These are phyloP conservation scores for Lasioglossum lativentre DNA, from an alignment of 2,888 invertebrate species.

Conservation along the genomic window DNA sequence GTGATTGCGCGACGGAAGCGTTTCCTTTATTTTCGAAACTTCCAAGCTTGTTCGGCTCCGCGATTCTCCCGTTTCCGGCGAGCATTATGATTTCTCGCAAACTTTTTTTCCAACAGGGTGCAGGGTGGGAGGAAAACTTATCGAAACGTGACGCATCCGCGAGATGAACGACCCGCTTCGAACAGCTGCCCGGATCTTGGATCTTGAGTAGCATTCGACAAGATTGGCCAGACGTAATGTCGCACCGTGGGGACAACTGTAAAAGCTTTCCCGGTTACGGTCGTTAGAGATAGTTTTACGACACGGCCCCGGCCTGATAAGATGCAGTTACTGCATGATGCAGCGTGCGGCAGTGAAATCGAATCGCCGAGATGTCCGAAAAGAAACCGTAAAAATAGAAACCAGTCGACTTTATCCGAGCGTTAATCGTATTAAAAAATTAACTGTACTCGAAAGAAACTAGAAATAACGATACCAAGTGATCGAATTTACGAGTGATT, in stretches of 20 bases:
- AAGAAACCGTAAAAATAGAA: too few species aligned
- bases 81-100: constrained; percentile 31
- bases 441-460: not conserved
- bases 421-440: not conserved
- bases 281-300: constrained; percentile 68
- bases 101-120: not conserved
- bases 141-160: constrained; percentile 29
- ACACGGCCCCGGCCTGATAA: constrained; percentile 56
- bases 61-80: not conserved
- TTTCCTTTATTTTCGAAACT: constrained; percentile 61
- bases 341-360: constrained; percentile 27
- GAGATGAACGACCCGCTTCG: not conserved
- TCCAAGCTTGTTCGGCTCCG: constrained; percentile 1
- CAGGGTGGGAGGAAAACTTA: constrained; percentile 4
- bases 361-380: constrained; percentile 12
- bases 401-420: too few species aligned
- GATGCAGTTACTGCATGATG: constrained; percentile 49
- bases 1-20: constrained; percentile 59
- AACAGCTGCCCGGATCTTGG: constrained; percentile 14
- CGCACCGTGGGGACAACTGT: constrained; percentile 40
- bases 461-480: not conserved
- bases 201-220: constrained; percentile 23
- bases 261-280: constrained; percentile 55
- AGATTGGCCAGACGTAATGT: constrained; percentile 53
- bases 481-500: not conserved